Evolutionary conservation across 2,113 vertebrate species (phyloP).

Genomic region (Oncorhynchus masou): DNA sequence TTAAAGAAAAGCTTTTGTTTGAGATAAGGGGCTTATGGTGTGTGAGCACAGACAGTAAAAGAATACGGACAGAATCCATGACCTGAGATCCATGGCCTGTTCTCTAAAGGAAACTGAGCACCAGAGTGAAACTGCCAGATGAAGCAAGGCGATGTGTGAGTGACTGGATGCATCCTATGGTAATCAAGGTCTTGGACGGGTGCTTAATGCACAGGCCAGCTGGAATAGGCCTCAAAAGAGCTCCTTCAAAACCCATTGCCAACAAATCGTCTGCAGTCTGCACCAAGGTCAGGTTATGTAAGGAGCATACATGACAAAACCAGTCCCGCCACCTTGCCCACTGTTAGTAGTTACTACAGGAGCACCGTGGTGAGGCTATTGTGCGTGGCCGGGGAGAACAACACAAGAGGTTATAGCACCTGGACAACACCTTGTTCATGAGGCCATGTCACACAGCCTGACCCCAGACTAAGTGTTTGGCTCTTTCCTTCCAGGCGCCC

Average conservation of each 20-base stretch:
- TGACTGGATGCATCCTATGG: background rate
- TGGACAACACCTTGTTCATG: background rate
- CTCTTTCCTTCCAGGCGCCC: background rate
- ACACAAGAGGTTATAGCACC: background rate
- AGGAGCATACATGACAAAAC: background rate
- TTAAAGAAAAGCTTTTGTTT: background rate
- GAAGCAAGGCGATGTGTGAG: constrained; percentile 1
- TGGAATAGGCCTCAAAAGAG: background rate
- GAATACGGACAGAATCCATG: background rate
- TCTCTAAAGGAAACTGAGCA: background rate
- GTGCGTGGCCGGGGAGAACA: background rate
- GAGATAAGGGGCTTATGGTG: background rate
- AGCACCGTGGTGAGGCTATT: background rate
- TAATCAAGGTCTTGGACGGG: background rate
- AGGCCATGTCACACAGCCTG: background rate
- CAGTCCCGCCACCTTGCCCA: background rate
- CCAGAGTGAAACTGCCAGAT: background rate
- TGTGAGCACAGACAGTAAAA: background rate
- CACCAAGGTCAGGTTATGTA: background rate
- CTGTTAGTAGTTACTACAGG: background rate
- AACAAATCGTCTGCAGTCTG: constrained; percentile 10
- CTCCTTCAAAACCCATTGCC: constrained; percentile 2
- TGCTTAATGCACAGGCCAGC: background rate
- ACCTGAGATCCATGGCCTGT: background rate
- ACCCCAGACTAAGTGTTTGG: background rate